Conservation (phyloP, 2,888 invertebrate species). For the Alitta virens region DNA sequence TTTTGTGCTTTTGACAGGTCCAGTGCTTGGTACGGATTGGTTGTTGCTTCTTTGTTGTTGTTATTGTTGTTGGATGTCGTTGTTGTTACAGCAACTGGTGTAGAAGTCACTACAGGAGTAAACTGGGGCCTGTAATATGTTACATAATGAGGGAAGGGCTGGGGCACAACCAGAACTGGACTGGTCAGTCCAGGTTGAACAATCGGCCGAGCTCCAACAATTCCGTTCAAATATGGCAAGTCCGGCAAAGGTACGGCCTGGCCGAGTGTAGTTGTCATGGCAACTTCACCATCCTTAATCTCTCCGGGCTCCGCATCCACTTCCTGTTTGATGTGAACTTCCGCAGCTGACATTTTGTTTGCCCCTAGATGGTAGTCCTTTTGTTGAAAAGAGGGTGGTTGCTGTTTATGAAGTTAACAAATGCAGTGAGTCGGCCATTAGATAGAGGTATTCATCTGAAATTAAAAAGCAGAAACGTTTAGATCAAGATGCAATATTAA, state of each 20-base stretch:
- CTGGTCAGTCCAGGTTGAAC: constrained; percentile 1
- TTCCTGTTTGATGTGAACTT: constrained; percentile 17
- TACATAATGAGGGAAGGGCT: constrained; percentile 16
- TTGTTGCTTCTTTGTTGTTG: background rate
- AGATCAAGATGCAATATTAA: too few species aligned
- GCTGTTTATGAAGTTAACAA: too few species aligned
- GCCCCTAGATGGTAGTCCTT: too few species aligned
- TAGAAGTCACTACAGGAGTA: background rate
- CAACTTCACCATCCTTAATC: background rate
- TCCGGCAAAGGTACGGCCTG: background rate
- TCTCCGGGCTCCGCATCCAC: constrained; percentile 7
- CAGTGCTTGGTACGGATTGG: constrained; percentile 5
- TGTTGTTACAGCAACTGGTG: background rate
- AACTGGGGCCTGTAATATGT: constrained; percentile 12
- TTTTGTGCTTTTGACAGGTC: constrained; percentile 14
- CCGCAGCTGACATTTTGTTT: constrained; percentile 6
- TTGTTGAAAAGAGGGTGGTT: too few species aligned
- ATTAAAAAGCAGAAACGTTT: too few species aligned
- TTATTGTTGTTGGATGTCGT: background rate
- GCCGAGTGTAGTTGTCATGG: background rate
- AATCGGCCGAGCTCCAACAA: background rate
- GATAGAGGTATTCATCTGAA: too few species aligned
- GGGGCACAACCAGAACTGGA: constrained; percentile 14
- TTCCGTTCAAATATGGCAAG: constrained; percentile 9
- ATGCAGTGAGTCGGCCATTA: too few species aligned